phyloP scores from a whole-genome alignment of 2,797 vertebrate genomes.

The Amphiprion clarkii region DNA sequence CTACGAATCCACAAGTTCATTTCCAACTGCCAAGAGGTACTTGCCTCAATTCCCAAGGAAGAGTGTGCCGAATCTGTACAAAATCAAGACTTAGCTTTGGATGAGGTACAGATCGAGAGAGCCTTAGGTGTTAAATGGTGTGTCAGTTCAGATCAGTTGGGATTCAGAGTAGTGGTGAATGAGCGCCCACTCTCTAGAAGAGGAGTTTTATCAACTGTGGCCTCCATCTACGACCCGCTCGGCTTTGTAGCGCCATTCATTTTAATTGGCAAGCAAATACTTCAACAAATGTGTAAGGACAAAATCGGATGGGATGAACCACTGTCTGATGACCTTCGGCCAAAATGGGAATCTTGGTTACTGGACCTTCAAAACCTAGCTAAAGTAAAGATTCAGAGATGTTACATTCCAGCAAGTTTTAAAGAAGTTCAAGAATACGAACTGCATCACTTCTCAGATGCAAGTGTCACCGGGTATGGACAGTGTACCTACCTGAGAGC shows the following conservation, averaged over 20 bases:
- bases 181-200: neutral
- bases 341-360: constrained; percentile 13
- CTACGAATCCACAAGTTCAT: constrained; percentile 14
- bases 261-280: constrained; percentile 4
- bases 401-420: neutral
- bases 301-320: constrained; percentile 7
- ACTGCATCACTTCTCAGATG: constrained; percentile 34
- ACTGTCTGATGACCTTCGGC: neutral
- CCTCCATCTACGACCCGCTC: neutral
- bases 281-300: neutral
- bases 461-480: constrained; percentile 20
- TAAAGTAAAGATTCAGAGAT: neutral
- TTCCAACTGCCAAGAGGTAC: neutral
- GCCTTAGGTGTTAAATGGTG: constrained; percentile 29
- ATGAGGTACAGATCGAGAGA: neutral
- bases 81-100: neutral
- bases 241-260: too few species aligned
- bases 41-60: neutral
- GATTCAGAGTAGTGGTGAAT: neutral
- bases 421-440: neutral
- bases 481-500: constrained; percentile 14
- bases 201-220: constrained; percentile 1
- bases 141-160: neutral
- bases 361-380: neutral
- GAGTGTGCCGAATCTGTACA: neutral